Conservation (phyloP, 1,140 invertebrate genomes). For the Drosophila pectinifera region DNA sequence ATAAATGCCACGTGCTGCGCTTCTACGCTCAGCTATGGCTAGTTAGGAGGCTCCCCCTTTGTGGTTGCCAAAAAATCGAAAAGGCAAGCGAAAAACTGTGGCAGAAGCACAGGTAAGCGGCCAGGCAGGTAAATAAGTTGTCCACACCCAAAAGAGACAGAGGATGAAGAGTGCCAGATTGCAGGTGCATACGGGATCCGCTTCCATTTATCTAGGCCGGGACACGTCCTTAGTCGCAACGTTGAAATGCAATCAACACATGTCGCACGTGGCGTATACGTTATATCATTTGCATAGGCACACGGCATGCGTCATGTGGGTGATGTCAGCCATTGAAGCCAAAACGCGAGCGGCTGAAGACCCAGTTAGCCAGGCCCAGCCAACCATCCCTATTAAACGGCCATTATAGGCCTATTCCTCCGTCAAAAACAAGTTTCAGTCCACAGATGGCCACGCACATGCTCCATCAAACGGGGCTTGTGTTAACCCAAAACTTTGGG, state of each 20-base stretch:
- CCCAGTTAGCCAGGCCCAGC: too few species aligned
- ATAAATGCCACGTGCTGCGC: slow-evolving; percentile 51
- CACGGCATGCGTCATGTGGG: slow-evolving; percentile 1
- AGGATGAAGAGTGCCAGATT: slow-evolving; percentile 24
- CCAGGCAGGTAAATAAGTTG: slow-evolving; percentile 49
- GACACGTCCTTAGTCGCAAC: neutral
- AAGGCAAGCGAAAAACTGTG: slow-evolving; percentile 21
- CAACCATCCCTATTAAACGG: slow-evolving; percentile 25
- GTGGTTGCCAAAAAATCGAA: slow-evolving; percentile 1
- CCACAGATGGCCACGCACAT: slow-evolving; percentile 13
- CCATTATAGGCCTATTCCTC: slow-evolving; percentile 26
- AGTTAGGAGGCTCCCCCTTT: slow-evolving; percentile 12
- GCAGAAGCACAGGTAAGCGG: slow-evolving; percentile 33
- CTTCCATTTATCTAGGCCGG: slow-evolving; percentile 31
- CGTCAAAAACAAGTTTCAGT: slow-evolving; percentile 26
- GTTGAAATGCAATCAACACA: slow-evolving; percentile 46
- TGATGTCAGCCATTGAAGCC: slow-evolving; percentile 19
- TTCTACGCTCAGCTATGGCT: slow-evolving; percentile 32
- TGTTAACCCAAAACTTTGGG: slow-evolving; percentile 23
- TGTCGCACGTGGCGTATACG: slow-evolving; percentile 50
- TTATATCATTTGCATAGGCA: slow-evolving; percentile 48
- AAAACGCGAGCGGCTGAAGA: neutral
- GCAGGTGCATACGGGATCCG: slow-evolving; percentile 12
- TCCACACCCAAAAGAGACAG: slow-evolving; percentile 6
- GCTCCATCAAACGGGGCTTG: slow-evolving; percentile 26